phyloP scores from a whole-genome alignment of 1,140 invertebrate species.

The Adelges cooleyi region DNA sequence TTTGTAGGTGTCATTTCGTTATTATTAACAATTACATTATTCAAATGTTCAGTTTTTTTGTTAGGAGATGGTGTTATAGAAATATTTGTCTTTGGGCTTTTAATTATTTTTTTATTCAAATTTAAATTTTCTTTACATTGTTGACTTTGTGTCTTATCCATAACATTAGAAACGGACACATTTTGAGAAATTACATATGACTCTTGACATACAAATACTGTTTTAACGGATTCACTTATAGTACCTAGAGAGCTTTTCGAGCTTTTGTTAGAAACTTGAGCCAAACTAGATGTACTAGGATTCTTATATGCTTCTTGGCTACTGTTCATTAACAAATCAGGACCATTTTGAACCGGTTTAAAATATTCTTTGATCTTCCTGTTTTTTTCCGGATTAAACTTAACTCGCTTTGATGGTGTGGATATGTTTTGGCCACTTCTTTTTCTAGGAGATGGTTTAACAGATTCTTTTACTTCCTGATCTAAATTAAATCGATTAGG shows the following conservation, averaged over 20 bases:
- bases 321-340: not conserved
- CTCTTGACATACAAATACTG: not conserved
- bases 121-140: not conserved
- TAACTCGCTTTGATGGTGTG: not conserved
- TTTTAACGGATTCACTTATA: not conserved
- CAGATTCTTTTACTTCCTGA: not conserved
- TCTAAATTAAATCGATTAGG: conserved; percentile 1
- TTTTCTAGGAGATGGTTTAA: not conserved
- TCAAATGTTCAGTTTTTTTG: not conserved
- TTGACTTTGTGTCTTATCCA: not conserved
- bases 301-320: not conserved
- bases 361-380: not conserved
- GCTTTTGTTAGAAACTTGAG: not conserved
- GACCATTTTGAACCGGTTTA: not conserved
- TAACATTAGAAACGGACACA: not conserved
- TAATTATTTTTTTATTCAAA: not conserved
- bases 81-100: not conserved
- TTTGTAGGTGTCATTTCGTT: conserved; percentile 4
- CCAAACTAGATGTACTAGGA: not conserved
- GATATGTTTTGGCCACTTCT: not conserved
- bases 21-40: too few species aligned
- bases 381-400: not conserved
- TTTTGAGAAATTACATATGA: not conserved
- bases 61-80: not conserved
- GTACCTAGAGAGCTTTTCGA: not conserved